Evolutionary conservation across 1,140 invertebrate species (phyloP).

Genomic region (Alviniconcha marisindica): DNA sequence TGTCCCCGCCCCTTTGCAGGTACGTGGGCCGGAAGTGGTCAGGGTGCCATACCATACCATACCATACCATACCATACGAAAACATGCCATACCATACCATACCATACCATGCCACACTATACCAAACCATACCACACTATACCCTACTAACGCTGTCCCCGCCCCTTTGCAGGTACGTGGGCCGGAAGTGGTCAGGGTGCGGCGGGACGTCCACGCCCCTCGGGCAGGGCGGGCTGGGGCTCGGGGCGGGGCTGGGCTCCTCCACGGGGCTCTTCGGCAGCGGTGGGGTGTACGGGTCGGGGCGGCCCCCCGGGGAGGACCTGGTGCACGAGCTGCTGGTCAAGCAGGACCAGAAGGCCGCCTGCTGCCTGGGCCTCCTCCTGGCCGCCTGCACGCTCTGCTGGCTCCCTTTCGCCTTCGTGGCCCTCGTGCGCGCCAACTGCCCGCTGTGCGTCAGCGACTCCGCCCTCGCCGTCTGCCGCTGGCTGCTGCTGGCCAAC

Average conservation of each 20-base stretch:
- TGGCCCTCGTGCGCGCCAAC: slow-evolving; percentile 44
- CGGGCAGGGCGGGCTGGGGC: slow-evolving; percentile 7
- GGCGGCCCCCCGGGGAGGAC: slow-evolving; percentile 52
- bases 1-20: neutral
- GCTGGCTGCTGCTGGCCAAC: slow-evolving; percentile 58
- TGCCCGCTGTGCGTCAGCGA: slow-evolving; percentile 49
- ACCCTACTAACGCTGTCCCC: neutral
- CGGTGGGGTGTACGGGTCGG: slow-evolving; percentile 18
- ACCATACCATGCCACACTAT: neutral
- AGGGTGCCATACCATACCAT: neutral
- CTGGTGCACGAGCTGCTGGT: slow-evolving; percentile 61
- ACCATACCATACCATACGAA: neutral
- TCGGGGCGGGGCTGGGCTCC: slow-evolving; percentile 1
- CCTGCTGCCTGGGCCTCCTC: slow-evolving; percentile 58
- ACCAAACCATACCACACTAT: neutral
- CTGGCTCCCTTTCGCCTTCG: slow-evolving; percentile 60
- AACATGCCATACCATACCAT: neutral
- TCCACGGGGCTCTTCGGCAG: slow-evolving; percentile 25
- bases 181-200: slow-evolving; percentile 33
- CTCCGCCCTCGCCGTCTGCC: slow-evolving; percentile 43
- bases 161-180: slow-evolving; percentile 4
- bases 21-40: no score
- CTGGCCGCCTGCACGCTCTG: slow-evolving; percentile 61
- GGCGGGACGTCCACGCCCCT: neutral
- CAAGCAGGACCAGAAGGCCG: slow-evolving; percentile 63